These are phyloP conservation scores for Ophthalmolycus amberensis DNA, from an alignment of 2,113 vertebrate genomes.

Conservation along the genomic window DNA sequence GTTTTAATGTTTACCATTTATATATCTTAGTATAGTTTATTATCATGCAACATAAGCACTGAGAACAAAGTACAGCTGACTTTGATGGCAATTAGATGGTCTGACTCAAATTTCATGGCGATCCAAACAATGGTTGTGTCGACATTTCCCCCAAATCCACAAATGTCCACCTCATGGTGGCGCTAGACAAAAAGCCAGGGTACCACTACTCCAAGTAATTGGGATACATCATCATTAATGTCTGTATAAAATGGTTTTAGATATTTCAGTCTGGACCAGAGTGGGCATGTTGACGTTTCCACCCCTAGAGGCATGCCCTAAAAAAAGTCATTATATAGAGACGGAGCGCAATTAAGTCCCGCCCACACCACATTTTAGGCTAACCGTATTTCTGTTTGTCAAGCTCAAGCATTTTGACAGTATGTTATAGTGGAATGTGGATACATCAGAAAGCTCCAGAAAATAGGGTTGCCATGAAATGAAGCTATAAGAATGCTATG, in stretches of 20 bases:
- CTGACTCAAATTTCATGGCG: background rate
- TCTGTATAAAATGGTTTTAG: too few relatives aligned
- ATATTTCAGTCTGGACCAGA: constrained; percentile 3
- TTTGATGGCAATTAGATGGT: background rate
- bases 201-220: background rate
- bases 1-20: background rate
- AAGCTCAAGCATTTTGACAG: background rate
- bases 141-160: background rate
- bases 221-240: background rate
- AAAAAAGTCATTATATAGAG: background rate
- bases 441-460: background rate
- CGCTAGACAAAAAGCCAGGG: background rate
- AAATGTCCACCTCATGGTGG: background rate
- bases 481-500: background rate
- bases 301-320: background rate
- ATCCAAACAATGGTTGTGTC: background rate
- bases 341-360: background rate
- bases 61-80: background rate
- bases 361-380: background rate
- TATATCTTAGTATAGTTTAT: background rate
- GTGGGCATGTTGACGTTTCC: background rate
- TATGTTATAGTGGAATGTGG: background rate
- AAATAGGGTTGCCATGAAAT: background rate
- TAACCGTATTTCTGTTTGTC: too few relatives aligned
- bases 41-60: background rate